phyloP scores from a whole-genome alignment of 1,140 invertebrate species.

The Heterodera schachtii region DNA sequence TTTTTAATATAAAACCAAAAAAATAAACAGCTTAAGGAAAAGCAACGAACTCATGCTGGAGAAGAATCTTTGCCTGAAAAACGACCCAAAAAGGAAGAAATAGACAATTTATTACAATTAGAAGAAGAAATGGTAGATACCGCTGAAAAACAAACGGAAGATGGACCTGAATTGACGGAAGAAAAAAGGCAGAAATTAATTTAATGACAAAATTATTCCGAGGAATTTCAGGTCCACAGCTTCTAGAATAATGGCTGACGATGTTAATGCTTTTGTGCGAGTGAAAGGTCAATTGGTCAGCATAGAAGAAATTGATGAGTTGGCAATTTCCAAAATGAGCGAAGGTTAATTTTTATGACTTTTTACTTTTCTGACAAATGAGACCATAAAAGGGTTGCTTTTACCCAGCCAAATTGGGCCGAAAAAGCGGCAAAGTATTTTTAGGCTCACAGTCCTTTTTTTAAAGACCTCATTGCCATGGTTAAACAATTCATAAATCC shows the following conservation, averaged over 20 bases:
- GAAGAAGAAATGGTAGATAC: constrained; percentile 18
- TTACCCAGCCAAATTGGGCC: too few species aligned
- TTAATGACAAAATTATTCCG: too few species aligned
- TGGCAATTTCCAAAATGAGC: constrained; percentile 16
- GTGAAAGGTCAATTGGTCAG: constrained; percentile 29
- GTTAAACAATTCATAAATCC: too few species aligned
- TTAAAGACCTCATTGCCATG: background rate
- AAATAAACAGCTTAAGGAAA: constrained; percentile 10
- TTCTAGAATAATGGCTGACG: background rate
- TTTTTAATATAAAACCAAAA: constrained; percentile 21
- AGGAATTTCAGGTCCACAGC: constrained; percentile 7
- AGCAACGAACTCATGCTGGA: background rate
- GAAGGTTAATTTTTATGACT: background rate
- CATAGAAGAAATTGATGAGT: constrained; percentile 19
- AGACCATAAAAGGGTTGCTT: too few species aligned
- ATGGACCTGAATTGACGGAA: background rate
- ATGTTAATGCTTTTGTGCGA: constrained; percentile 20
- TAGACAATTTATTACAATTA: constrained; percentile 22
- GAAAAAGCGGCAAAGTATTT: too few species aligned
- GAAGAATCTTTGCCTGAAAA: constrained; percentile 8
- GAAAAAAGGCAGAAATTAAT: background rate
- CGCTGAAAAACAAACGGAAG: background rate
- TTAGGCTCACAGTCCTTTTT: background rate
- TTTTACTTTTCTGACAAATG: too few species aligned
- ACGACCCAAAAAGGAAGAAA: constrained; percentile 31